phyloP scores from a whole-genome alignment of 2,797 vertebrate species.

The Remorina albescens region DNA sequence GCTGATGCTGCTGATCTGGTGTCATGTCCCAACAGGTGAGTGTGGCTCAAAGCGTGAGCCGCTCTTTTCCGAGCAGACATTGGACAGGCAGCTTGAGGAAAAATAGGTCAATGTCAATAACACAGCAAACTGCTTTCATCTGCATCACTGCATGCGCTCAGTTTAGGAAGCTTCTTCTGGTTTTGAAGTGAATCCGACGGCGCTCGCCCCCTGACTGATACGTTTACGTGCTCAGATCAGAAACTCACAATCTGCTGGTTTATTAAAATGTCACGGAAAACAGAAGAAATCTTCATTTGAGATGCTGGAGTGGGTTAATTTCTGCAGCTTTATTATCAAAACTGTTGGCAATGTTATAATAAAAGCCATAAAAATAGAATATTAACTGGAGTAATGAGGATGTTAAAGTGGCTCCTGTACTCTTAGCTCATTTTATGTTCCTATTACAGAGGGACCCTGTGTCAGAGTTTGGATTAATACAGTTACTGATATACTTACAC shows the following conservation, averaged over 20 bases:
- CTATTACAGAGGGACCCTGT: too few species aligned
- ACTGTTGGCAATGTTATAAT: neutral
- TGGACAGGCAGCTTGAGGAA: conserved; percentile 19
- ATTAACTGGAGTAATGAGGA: too few species aligned
- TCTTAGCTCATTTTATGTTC: too few species aligned
- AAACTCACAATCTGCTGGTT: neutral
- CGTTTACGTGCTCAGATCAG: neutral
- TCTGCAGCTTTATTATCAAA: neutral
- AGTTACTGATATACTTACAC: too few species aligned
- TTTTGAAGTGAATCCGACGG: neutral
- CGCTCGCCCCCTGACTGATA: neutral
- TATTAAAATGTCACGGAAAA: neutral
- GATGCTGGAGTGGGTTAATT: neutral
- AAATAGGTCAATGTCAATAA: conserved; percentile 73
- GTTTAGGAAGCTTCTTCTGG: conserved; percentile 11
- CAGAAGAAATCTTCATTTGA: too few species aligned
- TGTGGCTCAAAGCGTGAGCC: conserved; percentile 15
- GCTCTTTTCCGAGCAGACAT: conserved; percentile 15
- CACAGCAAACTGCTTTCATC: conserved; percentile 56
- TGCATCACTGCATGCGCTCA: conserved; percentile 34
- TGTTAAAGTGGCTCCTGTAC: too few species aligned
- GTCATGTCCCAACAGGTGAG: neutral
- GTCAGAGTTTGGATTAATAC: too few species aligned
- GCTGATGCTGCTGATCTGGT: neutral
- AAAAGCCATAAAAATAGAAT: neutral